Evolutionary conservation across 2,888 invertebrate genomes (phyloP).

Genomic region (Lutraria lutraria): DNA sequence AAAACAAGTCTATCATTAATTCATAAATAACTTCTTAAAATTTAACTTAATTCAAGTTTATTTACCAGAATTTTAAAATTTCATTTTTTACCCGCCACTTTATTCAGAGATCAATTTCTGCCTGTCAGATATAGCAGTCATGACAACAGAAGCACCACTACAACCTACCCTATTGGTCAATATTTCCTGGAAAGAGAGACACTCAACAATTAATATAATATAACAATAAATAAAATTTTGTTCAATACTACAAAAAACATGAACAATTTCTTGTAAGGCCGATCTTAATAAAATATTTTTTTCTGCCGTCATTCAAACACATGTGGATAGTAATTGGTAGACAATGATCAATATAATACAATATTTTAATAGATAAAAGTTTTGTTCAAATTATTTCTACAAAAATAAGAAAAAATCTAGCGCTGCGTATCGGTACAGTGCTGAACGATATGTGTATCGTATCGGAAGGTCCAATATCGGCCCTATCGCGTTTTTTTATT

Average conservation of each 20-base stretch:
- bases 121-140: background rate
- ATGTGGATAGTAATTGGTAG: too few species aligned
- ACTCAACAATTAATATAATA: conserved; percentile 13
- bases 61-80: background rate
- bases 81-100: background rate
- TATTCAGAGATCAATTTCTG: background rate
- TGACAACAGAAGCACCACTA: background rate
- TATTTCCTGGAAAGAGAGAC: conserved; percentile 42
- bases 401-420: too few species aligned
- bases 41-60: background rate
- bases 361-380: too few species aligned
- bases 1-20: too few species aligned
- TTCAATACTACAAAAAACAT: background rate
- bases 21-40: too few species aligned
- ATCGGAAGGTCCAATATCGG: too few species aligned
- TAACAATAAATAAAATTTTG: background rate
- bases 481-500: too few species aligned
- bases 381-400: too few species aligned
- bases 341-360: too few species aligned
- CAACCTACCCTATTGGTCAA: conserved; percentile 51
- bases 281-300: background rate
- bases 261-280: background rate
- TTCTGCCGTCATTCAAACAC: too few species aligned
- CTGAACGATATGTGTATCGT: too few species aligned
- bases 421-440: too few species aligned